Base-by-base conservation (phyloP, 2,888 invertebrate genomes). In the Gnatocerus cornutus region DNA sequence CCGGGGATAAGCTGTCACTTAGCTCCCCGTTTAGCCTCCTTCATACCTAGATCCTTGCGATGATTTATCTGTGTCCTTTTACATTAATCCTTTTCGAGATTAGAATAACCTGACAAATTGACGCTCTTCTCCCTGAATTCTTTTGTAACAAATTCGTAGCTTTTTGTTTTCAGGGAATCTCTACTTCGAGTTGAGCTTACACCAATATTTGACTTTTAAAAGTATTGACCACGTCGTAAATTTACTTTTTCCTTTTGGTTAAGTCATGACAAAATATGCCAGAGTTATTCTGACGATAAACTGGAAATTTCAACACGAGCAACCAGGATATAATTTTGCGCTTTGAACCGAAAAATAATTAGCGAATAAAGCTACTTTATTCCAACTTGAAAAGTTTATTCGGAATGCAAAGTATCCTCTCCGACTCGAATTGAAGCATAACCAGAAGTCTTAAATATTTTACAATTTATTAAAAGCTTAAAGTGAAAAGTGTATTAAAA, bases 281-380 rank as follows among this genome's bases (percentile, higher is more conserved):
- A 3, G 21, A 46, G 16, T 46, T 12, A 27, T 29, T 50, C 29
- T 29, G 39, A 55, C 6, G 55, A 55, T 55, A 39, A 43, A 56
- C 13, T 58, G 39, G 39, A 66, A 66, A 66, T 66, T 66, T 58
- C 33, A 50, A 58, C 10, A 48, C 58, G 33, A 56, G 33, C 33
- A 59, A 46, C 33, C 10, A 21, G 37, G 37, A 61, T 46, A 61
- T 50, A 33, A 48, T 50, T 73, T 73, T 56, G 67, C 65, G 65
- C 69, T 58, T 48, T 69, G 59, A 69, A 71, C 67, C 66, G 72
- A 65, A 71, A 73, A 73, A 76, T 76, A 74, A 76, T 76, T 74
- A 74, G 64, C 50, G 69, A 73, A 56, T 74, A 76, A 76, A 73
- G 72, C 73, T 70, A 72, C 73, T 74, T 74, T 72, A 74, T 71